These are phyloP conservation scores for Thomomys bottae DNA, from an alignment of 2,113 vertebrate species.

Conservation along the genomic window DNA sequence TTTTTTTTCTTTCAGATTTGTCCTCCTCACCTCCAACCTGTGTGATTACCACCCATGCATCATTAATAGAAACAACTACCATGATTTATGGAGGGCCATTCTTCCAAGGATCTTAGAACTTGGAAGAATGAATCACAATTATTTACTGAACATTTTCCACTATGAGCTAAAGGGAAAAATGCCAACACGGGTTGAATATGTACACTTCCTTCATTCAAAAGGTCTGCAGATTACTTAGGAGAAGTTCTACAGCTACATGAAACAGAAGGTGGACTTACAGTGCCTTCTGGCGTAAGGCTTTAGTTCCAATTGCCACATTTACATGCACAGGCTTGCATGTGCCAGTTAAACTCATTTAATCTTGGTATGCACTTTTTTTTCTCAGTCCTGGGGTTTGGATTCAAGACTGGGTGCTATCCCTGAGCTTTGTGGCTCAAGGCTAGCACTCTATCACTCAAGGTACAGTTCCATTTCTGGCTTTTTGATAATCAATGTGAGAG, in stretches of 20 bases:
- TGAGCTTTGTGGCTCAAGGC: too few relatives aligned
- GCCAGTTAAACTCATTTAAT: neutral
- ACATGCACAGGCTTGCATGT: too few relatives aligned
- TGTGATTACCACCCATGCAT: constrained; percentile 15
- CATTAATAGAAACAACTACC: constrained; percentile 62
- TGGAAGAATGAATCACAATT: constrained; percentile 69
- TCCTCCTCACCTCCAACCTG: constrained; percentile 51
- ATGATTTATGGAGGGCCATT: constrained; percentile 69
- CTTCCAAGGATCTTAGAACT: constrained; percentile 65
- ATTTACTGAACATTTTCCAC: constrained; percentile 70
- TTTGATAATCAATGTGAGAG: too few relatives aligned
- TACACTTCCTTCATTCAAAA: constrained; percentile 56
- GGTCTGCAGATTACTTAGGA: neutral
- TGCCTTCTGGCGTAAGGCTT: neutral
- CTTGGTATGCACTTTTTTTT: neutral
- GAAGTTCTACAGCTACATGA: neutral
- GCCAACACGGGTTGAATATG: constrained; percentile 50
- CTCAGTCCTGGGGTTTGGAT: too few relatives aligned
- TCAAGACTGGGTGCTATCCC: too few relatives aligned
- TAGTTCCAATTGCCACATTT: neutral
- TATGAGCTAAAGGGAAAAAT: constrained; percentile 43
- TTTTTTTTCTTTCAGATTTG: constrained; percentile 26
- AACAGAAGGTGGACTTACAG: neutral
- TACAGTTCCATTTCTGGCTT: too few relatives aligned
- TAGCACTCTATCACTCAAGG: too few relatives aligned